Conservation (phyloP, 2,797 vertebrate genomes). For the Erithacus rubecula region DNA sequence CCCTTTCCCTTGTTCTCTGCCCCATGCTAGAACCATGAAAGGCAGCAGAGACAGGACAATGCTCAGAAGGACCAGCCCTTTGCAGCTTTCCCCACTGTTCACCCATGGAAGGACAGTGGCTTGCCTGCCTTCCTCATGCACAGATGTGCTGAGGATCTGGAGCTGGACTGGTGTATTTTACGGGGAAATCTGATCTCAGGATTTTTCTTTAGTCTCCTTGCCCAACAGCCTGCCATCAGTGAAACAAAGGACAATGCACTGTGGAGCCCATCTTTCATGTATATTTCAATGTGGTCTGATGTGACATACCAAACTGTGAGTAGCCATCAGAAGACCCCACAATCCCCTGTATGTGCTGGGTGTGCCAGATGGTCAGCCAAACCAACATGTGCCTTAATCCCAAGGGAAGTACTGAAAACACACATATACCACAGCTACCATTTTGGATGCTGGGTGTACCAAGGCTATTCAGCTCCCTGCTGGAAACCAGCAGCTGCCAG, state of each 20-base stretch:
- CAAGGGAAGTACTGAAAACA: neutral
- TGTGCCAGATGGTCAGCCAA: neutral
- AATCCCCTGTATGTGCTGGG: neutral
- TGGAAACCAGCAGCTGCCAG: conserved; percentile 23
- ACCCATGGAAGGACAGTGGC: accelerated
- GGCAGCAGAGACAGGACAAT: neutral
- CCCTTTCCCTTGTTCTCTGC: neutral
- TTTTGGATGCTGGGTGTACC: neutral
- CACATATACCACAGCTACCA: neutral
- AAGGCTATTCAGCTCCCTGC: neutral
- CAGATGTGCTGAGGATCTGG: neutral
- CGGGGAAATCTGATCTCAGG: neutral
- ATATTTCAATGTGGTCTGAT: no score
- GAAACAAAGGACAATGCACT: neutral
- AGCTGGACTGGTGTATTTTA: neutral
- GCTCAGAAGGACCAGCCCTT: neutral
- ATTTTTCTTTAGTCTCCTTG: neutral
- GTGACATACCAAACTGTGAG: neutral
- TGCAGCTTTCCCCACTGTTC: neutral
- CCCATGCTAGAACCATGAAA: neutral
- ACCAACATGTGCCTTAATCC: neutral
- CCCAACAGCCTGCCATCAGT: neutral
- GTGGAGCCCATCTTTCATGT: neutral
- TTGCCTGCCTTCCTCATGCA: neutral
- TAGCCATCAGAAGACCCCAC: neutral